Conservation (phyloP, 2,888 invertebrate genomes). For the Nymphalis polychloros region DNA sequence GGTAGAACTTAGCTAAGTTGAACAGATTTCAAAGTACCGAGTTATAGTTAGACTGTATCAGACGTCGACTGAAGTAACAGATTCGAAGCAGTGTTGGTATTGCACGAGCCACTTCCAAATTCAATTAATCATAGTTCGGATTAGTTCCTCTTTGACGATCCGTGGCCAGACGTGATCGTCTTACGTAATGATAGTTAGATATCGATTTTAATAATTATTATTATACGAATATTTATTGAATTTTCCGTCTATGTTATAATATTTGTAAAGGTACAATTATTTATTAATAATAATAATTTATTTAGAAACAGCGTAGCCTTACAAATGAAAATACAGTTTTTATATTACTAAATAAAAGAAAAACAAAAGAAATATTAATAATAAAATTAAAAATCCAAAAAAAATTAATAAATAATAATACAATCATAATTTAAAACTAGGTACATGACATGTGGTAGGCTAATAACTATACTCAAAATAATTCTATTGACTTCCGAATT, state of each 20-base stretch:
- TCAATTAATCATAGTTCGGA: conserved; percentile 78
- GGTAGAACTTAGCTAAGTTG: conserved; percentile 51
- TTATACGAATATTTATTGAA: conserved; percentile 4
- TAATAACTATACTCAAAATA: too few relatives aligned
- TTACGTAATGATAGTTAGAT: conserved; percentile 52
- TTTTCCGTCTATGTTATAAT: conserved; percentile 31
- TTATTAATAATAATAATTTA: too few relatives aligned
- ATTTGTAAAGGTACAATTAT: not conserved
- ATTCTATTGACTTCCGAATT: too few relatives aligned
- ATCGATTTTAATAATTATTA: conserved; percentile 37
- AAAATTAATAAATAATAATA: too few relatives aligned
- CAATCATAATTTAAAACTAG: too few relatives aligned
- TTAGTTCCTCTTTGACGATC: conserved; percentile 75
- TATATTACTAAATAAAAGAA: too few relatives aligned
- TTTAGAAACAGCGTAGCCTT: too few relatives aligned
- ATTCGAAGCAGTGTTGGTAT: conserved; percentile 56
- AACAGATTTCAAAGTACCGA: conserved; percentile 51
- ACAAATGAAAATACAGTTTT: too few relatives aligned
- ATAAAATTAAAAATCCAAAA: too few relatives aligned
- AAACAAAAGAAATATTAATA: too few relatives aligned
- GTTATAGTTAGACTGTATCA: conserved; percentile 50
- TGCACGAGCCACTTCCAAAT: conserved; percentile 69
- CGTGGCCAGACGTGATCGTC: conserved; percentile 67
- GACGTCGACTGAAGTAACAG: conserved; percentile 65
- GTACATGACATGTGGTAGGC: too few relatives aligned